Percentiles rank a stretch among this genome's conserved stretches.
These are phyloP conservation scores for Petrocephalus schoutedeni DNA, from an alignment of 2,797 vertebrate genomes.

Conservation along the genomic window DNA sequence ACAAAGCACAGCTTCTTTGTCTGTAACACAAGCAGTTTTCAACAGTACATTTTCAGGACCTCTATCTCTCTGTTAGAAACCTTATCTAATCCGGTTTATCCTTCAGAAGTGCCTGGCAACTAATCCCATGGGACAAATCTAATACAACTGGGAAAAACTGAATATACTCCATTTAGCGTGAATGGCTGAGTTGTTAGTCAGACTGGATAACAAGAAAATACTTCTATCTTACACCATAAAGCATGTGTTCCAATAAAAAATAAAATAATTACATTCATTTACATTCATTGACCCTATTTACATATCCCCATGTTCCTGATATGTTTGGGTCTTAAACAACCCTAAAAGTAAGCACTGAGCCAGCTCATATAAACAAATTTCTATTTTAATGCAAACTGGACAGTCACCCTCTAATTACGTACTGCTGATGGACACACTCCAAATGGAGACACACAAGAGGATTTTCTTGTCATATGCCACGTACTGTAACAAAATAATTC, in stretches of 20 bases:
- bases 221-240: slow-evolving; percentile 62
- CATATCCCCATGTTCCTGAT: slow-evolving; percentile 60
- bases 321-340: slow-evolving; percentile 67
- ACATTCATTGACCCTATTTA: slow-evolving; percentile 67
- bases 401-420: slow-evolving; percentile 70
- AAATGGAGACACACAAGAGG: slow-evolving; percentile 68
- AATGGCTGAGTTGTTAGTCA: slow-evolving; percentile 68
- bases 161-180: slow-evolving; percentile 66
- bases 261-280: slow-evolving; percentile 56
- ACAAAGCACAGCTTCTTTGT: slow-evolving; percentile 50
- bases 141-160: slow-evolving; percentile 68
- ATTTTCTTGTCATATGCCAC: slow-evolving; percentile 25
- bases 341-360: slow-evolving; percentile 72
- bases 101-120: slow-evolving; percentile 66
- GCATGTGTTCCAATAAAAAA: slow-evolving; percentile 60
- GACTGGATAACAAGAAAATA: slow-evolving; percentile 67
- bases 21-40: slow-evolving; percentile 49
- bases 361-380: slow-evolving; percentile 74
- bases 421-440: slow-evolving; percentile 74
- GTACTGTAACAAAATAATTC: slow-evolving; percentile 21
- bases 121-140: slow-evolving; percentile 73
- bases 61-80: slow-evolving; percentile 60
- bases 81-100: slow-evolving; percentile 72
- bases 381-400: slow-evolving; percentile 72
- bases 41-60: slow-evolving; percentile 53